These are phyloP conservation scores for Heliocidaris erythrogramma DNA, from an alignment of 35 echinoderm and acorn worm genomes.

Conservation along the genomic window DNA sequence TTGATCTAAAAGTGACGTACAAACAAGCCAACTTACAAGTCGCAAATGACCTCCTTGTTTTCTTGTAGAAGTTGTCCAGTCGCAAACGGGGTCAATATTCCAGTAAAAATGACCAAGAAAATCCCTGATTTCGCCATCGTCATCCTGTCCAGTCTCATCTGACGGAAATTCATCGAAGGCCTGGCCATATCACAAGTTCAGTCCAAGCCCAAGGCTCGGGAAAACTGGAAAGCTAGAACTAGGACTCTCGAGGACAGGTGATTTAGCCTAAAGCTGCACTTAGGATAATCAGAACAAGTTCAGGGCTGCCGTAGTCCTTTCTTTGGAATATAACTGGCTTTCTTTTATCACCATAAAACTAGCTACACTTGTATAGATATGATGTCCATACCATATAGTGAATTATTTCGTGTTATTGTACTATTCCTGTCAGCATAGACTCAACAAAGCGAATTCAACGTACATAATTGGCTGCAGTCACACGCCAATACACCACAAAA, in stretches of 20 bases:
- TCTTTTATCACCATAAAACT: background rate
- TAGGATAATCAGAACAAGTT: too few species aligned
- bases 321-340: background rate
- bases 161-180: background rate
- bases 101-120: background rate
- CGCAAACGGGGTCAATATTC: background rate
- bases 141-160: background rate
- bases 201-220: background rate
- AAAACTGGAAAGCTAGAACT: too few species aligned
- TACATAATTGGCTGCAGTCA: background rate
- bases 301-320: background rate
- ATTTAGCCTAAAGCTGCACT: too few species aligned
- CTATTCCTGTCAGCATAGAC: background rate
- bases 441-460: background rate
- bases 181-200: background rate
- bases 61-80: background rate
- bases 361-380: background rate
- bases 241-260: too few species aligned
- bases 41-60: background rate
- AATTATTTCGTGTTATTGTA: background rate
- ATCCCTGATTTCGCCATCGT: background rate
- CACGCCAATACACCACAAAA: constrained; percentile 9
- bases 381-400: background rate
- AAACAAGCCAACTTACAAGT: background rate
- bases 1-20: too few species aligned